Percentiles rank a stretch among this genome's conserved stretches.
Conservation (phyloP, 2,113 vertebrate species). For the Archocentrus centrarchus region DNA sequence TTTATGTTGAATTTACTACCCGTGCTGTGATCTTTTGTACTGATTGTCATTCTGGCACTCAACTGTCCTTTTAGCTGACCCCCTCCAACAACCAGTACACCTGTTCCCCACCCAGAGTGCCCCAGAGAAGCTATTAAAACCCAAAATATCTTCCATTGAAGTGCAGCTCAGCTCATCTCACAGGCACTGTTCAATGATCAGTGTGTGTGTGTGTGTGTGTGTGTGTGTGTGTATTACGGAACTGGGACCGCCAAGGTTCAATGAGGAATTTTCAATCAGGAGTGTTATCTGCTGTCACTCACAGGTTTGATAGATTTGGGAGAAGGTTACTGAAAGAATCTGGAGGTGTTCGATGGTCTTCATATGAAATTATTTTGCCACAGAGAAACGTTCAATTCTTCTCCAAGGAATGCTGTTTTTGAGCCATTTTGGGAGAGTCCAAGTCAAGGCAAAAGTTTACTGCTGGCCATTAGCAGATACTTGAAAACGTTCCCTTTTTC, state of each 20-base stretch:
- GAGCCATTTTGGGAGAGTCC: not conserved
- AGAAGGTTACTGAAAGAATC: constrained; percentile 14
- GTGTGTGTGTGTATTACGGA: constrained; percentile 3
- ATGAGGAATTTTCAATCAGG: constrained; percentile 51
- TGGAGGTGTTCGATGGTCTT: not conserved
- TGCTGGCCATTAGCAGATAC: not conserved
- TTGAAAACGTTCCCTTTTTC: not conserved
- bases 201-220: not conserved
- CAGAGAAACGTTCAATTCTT: not conserved
- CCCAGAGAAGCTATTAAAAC: constrained; percentile 64
- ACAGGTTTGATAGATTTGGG: constrained; percentile 18
- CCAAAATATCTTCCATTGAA: constrained; percentile 60
- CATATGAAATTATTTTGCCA: not conserved
- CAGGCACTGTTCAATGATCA: constrained; percentile 24
- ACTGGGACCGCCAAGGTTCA: constrained; percentile 35
- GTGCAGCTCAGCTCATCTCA: constrained; percentile 54
- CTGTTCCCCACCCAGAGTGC: constrained; percentile 64
- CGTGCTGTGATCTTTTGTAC: not conserved
- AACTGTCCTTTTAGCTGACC: constrained; percentile 42
- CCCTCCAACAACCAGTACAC: constrained; percentile 44
- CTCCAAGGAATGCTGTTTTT: not conserved
- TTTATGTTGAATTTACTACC: not conserved
- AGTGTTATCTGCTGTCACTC: constrained; percentile 21
- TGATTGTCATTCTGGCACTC: constrained; percentile 16
- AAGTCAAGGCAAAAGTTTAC: not conserved